Conservation (phyloP, 2,888 invertebrate species). For the Chirona hameri region DNA sequence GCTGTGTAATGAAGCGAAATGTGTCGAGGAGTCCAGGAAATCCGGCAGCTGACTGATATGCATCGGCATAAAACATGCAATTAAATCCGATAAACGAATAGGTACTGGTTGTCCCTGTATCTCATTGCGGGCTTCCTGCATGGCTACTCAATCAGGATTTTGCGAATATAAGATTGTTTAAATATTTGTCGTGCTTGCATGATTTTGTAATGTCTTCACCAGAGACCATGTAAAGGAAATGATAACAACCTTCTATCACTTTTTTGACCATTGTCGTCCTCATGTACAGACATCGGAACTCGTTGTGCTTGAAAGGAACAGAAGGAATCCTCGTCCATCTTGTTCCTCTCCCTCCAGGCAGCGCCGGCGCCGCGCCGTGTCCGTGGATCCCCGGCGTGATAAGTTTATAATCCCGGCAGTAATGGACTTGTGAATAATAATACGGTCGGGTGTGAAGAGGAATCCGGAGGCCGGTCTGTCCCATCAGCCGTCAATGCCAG, state of each 20-base stretch:
- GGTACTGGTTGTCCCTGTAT: background rate
- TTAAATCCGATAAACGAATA: background rate
- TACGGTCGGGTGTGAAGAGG: background rate
- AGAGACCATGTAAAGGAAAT: no score
- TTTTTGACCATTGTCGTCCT: no score
- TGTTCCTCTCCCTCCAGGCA: background rate
- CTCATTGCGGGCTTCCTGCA: no score
- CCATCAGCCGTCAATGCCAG: background rate
- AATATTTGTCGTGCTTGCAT: no score
- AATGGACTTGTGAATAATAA: constrained; percentile 9
- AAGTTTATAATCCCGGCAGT: background rate
- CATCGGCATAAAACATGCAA: background rate
- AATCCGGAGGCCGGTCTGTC: background rate
- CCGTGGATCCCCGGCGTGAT: background rate
- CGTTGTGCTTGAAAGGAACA: no score
- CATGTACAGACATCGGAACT: no score
- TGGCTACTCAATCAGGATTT: no score
- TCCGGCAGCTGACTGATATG: background rate
- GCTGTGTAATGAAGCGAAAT: background rate
- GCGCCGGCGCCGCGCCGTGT: background rate
- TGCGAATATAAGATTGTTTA: no score
- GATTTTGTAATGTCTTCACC: no score
- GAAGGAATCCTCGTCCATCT: no score
- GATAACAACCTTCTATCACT: no score
- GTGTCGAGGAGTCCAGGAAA: background rate